Evolutionary conservation across 2,888 invertebrate species (phyloP).

Genomic region (Eristalis arbustorum): DNA sequence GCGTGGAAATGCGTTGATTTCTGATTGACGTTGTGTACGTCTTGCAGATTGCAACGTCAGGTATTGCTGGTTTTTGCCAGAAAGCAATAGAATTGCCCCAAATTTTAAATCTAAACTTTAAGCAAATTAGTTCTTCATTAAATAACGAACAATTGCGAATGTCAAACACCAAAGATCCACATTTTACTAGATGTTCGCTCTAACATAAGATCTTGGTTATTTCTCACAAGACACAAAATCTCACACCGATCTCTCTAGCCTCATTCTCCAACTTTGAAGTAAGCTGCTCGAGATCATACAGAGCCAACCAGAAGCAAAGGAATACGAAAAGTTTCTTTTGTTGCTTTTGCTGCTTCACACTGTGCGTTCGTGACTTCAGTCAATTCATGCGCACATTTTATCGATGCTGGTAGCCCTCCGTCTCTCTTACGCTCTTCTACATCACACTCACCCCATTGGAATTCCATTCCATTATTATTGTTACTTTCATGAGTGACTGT

Average conservation of each 20-base stretch:
- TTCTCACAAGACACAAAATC: constrained; percentile 16
- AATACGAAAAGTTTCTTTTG: constrained; percentile 16
- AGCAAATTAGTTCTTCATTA: background rate
- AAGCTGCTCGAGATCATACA: constrained; percentile 37
- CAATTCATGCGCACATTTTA: constrained; percentile 70
- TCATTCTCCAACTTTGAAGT: constrained; percentile 32
- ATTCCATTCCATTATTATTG: constrained; percentile 58
- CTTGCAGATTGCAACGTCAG: constrained; percentile 9
- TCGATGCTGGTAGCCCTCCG: constrained; percentile 46
- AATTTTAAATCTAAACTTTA: no score
- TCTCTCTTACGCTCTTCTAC: constrained; percentile 6
- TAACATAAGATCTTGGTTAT: background rate
- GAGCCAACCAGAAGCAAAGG: constrained; percentile 11
- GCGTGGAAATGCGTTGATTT: background rate
- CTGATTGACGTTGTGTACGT: constrained; percentile 16
- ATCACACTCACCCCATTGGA: constrained; percentile 49
- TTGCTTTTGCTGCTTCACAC: constrained; percentile 6
- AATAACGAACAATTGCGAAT: constrained; percentile 1
- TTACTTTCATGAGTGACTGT: constrained; percentile 36
- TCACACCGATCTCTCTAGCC: constrained; percentile 61
- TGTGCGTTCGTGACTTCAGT: constrained; percentile 68
- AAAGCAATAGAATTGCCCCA: no score
- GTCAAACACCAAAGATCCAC: constrained; percentile 30
- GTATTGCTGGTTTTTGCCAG: background rate
- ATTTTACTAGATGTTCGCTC: constrained; percentile 11